Evolutionary conservation across 2,113 vertebrate genomes (phyloP), one percentile per base, ranked within the genome.

Genomic region (Thymallus thymallus): DNA sequence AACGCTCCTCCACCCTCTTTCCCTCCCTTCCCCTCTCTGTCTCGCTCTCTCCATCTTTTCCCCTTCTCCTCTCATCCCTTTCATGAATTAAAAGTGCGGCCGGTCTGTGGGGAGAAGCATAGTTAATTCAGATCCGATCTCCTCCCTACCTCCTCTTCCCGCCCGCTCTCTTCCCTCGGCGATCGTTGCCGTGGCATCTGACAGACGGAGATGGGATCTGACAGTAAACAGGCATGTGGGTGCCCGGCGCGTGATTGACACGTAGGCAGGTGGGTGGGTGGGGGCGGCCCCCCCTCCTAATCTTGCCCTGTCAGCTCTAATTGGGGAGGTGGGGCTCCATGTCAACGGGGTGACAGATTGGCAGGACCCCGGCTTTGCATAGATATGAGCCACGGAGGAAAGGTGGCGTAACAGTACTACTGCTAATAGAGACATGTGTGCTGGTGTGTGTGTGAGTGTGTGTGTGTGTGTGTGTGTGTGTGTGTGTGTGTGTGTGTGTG

Each of bases 251-350:
- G 86, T 93, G 93, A 94, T 94, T 94, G 93, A 93, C 93, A 93
- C 84, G 89, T 90, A 83, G 89, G 88, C 90, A 90, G 90, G 92
- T 94, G 87, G 91, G 90, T 41, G 35, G 35, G 35, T 41, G 35
- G 26, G 26, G 84, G 86, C 88, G 87, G 88, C 88, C 85, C 86
- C 87, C 91, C 87, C 91, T 91, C 93, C 92, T 93, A 94, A 93
- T 94, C 92, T 92, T 92, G 93, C 92, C 91, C 93, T 94, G 93
- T 93, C 93, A 93, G 92, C 89, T 92, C 91, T 92, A 93, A 94
- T 94, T 93, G 93, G 91, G 90, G 90, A 94, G 93, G 93, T 94
- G 92, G 92, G 90, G 92, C 91, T 91, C 89, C 68, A 72, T 94
- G 93, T 93, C 92, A 93, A 90, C 85, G 89, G 91, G 92, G 91